phyloP scores from a whole-genome alignment of 2,113 vertebrate genomes.

The Bos indicus region DNA sequence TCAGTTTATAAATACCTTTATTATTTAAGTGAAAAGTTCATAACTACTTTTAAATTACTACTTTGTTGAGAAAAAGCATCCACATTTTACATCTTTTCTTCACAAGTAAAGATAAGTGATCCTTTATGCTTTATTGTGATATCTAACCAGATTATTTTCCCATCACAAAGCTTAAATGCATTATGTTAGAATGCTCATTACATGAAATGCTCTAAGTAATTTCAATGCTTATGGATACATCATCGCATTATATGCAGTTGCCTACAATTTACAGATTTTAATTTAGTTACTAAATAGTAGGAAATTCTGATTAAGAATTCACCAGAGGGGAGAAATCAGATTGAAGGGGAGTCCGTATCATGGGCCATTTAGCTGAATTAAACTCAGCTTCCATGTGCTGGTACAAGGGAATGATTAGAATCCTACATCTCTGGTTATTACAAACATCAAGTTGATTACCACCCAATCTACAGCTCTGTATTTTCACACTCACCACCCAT shows the following conservation, averaged over 20 bases:
- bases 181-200: slow-evolving; percentile 8
- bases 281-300: slow-evolving; percentile 60
- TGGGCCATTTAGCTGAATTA: slow-evolving; percentile 70
- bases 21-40: neutral
- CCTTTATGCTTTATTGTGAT: neutral
- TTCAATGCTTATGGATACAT: neutral
- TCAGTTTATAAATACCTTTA: neutral
- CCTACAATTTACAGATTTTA: slow-evolving; percentile 60
- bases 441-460: slow-evolving; percentile 54
- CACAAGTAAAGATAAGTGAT: slow-evolving; percentile 19
- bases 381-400: slow-evolving; percentile 47
- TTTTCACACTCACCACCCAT: slow-evolving; percentile 65
- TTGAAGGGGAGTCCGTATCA: slow-evolving; percentile 49
- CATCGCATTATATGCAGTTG: slow-evolving; percentile 34
- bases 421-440: neutral
- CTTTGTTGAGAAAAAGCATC: neutral
- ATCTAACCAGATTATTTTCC: slow-evolving; percentile 30
- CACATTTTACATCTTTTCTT: slow-evolving; percentile 15
- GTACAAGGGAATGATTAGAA: slow-evolving; percentile 6
- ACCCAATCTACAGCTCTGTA: slow-evolving; percentile 49
- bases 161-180: neutral
- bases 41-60: slow-evolving; percentile 22
- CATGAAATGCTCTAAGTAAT: neutral
- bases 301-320: slow-evolving; percentile 66
- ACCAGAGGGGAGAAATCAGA: slow-evolving; percentile 44